Evolutionary conservation across 2,888 invertebrate genomes (phyloP), one percentile per base, ranked within the genome.

Genomic region (Drosophila demipolita): DNA sequence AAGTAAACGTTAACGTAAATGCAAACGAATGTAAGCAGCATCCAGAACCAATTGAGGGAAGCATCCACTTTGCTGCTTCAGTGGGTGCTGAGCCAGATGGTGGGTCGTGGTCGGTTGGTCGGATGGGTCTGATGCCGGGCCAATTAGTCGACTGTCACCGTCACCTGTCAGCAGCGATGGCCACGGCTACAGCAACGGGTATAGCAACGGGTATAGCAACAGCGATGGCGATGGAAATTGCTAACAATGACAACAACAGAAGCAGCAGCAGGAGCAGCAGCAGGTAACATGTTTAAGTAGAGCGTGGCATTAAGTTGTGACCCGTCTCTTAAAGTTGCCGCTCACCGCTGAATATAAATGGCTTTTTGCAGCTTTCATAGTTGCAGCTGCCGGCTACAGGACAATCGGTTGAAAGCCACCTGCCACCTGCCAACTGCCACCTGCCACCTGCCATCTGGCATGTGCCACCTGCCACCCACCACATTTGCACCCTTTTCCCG

Each of bases 141-240:
- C 82, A 82, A 85, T 85, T 85, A 87, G 85, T 85, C 72, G 82
- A 74, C 74, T 82, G 78, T 82, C 80, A 71, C 73, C 67, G 70
- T 70, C 77, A 76, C 77, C 77, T 74, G 69, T 78, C 75, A 74
- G 58, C 70, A 64, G 50, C 66, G 52, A 38, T 11, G 40, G 50
- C 58, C 35, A 29, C 23, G 12, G 49, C 57, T 20, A 15, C 45
- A 20, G 20, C 70, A 74, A 54, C 62, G 59, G 45, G 29, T 29
- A 38, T 11, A 35, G 50, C 58, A 38, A 29, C 23, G 12, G 49
- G 53, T 20, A 20, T 20, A 11, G 20, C 70, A 74, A 54, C 62
- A 57, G 45, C 5, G 4, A 26, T 26, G 35, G 54, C 64, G 32
- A 57, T 45, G 36, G 54, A 49, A 42, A 69, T 52, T 48, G 38